Percentiles rank a stretch among this genome's conserved stretches.
Evolutionary conservation across 2,888 invertebrate species (phyloP).

Genomic region (Incurvaria masculella): DNA sequence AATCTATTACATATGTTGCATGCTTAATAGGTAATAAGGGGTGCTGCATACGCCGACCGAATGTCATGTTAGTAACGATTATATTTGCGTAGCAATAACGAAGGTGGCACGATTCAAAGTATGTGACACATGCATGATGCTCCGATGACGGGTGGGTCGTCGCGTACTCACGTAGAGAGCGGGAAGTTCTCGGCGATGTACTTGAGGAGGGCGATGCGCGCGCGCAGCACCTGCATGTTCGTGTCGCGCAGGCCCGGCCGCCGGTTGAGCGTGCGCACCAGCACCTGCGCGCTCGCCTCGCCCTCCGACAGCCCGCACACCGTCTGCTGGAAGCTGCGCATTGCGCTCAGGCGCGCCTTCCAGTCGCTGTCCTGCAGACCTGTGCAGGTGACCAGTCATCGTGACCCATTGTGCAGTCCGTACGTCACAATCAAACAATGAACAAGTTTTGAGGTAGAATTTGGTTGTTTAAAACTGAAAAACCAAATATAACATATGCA

Average conservation of each 20-base stretch:
- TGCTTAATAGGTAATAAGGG: no score
- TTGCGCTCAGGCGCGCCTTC: constrained; percentile 77
- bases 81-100: no score
- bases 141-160: no score
- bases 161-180: constrained; percentile 60
- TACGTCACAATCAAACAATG: not conserved
- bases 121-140: no score
- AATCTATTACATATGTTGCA: no score
- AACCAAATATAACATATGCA: no score
- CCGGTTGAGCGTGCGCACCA: constrained; percentile 69
- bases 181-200: constrained; percentile 73
- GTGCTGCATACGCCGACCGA: no score
- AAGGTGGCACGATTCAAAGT: no score
- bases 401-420: not conserved
- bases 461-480: no score
- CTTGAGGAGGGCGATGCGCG: constrained; percentile 75
- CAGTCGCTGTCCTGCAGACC: constrained; percentile 79
- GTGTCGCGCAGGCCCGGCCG: constrained; percentile 89
- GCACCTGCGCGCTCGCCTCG: constrained; percentile 69
- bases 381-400: no score
- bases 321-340: constrained; percentile 66
- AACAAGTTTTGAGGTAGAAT: not conserved
- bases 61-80: no score
- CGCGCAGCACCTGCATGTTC: constrained; percentile 87
- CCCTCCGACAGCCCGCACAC: constrained; percentile 60